Base-by-base conservation (phyloP, 2,888 invertebrate genomes). In the Tinea pellionella region DNA sequence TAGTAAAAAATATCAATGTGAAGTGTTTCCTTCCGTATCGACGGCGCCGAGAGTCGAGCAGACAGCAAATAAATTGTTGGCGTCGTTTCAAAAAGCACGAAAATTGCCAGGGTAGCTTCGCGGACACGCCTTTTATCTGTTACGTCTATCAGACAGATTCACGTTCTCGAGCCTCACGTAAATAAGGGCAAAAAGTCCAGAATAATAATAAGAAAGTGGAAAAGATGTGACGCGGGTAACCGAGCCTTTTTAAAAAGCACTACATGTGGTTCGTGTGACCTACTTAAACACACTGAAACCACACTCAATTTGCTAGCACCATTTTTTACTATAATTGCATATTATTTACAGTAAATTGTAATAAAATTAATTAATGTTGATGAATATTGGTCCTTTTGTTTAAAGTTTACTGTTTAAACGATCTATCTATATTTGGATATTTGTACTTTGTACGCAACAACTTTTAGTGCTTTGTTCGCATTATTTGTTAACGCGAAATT, bases 61-160 rank as follows among this genome's bases (percentile, higher is more conserved):
- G 78, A 81, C 75, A 77, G 77, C 71, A 75, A 78, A 85, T 80
- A 84, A 83, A 84, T 84, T 75, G 76, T 77, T 80, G 80, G 78
- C 76, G 74, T 77, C 77, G 80, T 78, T 79, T 83, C 78, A 80
- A 85, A 80, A 78, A 78, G 77, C 73, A 72, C 74, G 75, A 68
- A 83, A 83, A 81, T 76, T 75, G 77, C 73, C 72, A 69, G 74
- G 73, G 76, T 73, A 71, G 71, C 71, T 74, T 67, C 72, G 68
- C 72, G 72, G 81, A 73, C 76, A 78, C 85, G 85, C 85, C 84
- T 83, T 86, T 86, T 83, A 81, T 81, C 80, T 86, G 86, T 86
- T 72, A 78, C 77, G 81, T 79, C 78, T 80, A 81, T 80, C 77
- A 79, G 64, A 66, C 68, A 69, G 67, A 68, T 74, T 73, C 69